Conservation (phyloP, 1,140 invertebrate species). For the Lutraria rhynchaena region DNA sequence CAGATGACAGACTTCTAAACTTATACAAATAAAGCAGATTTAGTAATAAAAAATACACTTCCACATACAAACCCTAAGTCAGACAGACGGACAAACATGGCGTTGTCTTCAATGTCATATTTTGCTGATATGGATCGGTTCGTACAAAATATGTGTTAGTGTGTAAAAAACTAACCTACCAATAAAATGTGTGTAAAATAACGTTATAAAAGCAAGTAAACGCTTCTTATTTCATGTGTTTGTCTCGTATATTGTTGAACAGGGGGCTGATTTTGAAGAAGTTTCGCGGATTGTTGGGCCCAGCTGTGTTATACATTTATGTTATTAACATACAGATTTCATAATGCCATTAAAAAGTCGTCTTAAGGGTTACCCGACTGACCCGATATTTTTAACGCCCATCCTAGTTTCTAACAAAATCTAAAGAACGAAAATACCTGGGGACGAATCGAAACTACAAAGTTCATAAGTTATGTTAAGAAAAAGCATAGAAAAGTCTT, state of each 20-base stretch:
- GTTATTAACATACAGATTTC: no score
- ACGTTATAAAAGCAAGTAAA: neutral
- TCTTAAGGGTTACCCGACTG: no score
- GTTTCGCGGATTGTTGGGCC: neutral
- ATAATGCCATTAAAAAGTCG: no score
- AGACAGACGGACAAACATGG: slow-evolving; percentile 27
- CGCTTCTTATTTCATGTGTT: neutral
- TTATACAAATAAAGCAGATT: neutral
- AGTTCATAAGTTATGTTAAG: no score
- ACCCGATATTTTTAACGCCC: no score
- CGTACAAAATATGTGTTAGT: neutral
- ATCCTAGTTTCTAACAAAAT: no score
- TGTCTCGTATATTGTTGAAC: neutral
- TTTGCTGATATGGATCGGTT: slow-evolving; percentile 41
- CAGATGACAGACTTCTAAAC: neutral
- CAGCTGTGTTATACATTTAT: no score
- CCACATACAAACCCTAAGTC: no score
- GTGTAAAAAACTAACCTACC: neutral
- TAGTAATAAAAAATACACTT: neutral
- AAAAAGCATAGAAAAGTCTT: no score
- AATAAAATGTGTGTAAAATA: neutral
- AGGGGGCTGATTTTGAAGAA: neutral
- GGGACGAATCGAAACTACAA: no score
- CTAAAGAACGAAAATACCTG: no score
- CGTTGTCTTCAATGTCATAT: slow-evolving; percentile 39